A percentile compares a stretch with the other conserved stretches of the same genome.
Conservation (phyloP, 2,113 vertebrate species). For the Peromyscus californicus region DNA sequence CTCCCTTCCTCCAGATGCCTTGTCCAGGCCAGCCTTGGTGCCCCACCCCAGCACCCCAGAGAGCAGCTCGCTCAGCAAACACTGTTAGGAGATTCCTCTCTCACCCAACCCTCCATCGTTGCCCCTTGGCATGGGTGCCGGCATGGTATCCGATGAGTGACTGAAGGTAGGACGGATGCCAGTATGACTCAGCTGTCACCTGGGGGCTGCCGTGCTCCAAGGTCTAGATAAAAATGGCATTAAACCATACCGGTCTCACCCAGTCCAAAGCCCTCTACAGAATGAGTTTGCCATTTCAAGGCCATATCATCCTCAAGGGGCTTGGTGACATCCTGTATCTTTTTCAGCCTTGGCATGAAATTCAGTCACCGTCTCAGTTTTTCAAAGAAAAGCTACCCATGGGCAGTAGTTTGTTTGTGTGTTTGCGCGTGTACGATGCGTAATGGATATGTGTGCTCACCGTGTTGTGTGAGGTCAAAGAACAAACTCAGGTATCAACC, state of each 20-base stretch:
- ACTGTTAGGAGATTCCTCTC: not conserved
- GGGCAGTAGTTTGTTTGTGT: not conserved
- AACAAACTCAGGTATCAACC: too few relatives aligned
- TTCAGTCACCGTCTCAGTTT: not conserved
- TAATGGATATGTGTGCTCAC: not conserved
- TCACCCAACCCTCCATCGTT: not conserved
- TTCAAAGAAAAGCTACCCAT: not conserved
- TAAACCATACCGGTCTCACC: not conserved
- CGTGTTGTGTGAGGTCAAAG: not conserved
- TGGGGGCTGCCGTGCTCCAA: not conserved
- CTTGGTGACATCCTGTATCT: not conserved
- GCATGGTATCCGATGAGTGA: not conserved
- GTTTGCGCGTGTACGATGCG: not conserved
- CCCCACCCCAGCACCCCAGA: not conserved
- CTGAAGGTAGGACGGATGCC: too few relatives aligned
- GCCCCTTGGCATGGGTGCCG: not conserved
- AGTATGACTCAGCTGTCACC: not conserved
- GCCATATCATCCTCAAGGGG: not conserved
- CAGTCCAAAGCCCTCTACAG: not conserved
- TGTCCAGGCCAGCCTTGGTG: not conserved
- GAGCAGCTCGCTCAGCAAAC: not conserved
- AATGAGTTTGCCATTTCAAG: not conserved
- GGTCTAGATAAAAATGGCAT: not conserved
- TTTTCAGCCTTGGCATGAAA: not conserved
- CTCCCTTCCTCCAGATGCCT: not conserved